Conservation (phyloP, 1,140 invertebrate species). For the Diachasmimorpha longicaudata region DNA sequence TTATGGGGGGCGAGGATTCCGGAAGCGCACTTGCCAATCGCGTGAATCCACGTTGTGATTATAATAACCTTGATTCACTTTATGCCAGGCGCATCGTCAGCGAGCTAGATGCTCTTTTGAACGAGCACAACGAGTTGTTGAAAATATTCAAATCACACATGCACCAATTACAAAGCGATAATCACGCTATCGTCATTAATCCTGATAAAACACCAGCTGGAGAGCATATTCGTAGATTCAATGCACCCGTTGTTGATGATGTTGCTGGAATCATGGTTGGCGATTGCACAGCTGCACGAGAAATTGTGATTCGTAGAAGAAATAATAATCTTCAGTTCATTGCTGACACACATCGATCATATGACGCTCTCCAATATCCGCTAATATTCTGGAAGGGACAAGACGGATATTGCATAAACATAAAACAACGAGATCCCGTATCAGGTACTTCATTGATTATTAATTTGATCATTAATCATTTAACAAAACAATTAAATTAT, state of each 20-base stretch:
- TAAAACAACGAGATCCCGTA: no score
- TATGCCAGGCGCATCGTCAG: no score
- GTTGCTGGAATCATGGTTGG: conserved; percentile 1
- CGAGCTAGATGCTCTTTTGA: no score
- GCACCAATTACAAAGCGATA: no score
- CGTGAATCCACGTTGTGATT: not conserved
- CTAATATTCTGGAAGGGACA: conserved; percentile 51
- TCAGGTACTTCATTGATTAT: no score
- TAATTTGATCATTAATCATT: no score
- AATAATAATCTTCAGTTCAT: conserved; percentile 2
- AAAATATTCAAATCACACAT: not conserved
- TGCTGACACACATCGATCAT: conserved; percentile 18
- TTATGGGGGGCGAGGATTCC: conserved; percentile 24
- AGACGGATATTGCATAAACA: conserved; percentile 49
- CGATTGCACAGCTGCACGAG: no score
- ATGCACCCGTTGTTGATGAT: conserved; percentile 8
- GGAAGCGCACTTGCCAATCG: no score
- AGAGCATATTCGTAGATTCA: conserved; percentile 8
- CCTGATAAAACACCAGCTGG: conserved; percentile 12
- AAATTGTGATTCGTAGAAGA: not conserved
- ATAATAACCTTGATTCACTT: not conserved
- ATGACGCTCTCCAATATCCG: conserved; percentile 37
- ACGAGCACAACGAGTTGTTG: no score
- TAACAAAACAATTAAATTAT: no score
- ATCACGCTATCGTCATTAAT: no score